Evolutionary conservation across 2,113 vertebrate species (phyloP).

Genomic region (Lampris megalopsis): DNA sequence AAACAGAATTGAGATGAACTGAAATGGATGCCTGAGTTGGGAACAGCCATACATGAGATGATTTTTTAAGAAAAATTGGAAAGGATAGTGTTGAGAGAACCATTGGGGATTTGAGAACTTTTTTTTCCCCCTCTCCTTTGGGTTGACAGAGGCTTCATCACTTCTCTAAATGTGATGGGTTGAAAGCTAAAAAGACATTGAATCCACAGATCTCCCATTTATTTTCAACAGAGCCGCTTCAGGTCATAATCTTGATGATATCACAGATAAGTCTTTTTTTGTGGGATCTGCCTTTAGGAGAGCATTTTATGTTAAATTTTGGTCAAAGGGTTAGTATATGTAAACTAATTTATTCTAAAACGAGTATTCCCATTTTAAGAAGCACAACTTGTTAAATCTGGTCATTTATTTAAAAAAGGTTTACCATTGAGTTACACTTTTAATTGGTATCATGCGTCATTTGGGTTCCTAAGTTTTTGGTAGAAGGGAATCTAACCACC

Average conservation of each 20-base stretch:
- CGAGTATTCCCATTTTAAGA: not conserved
- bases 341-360: not conserved
- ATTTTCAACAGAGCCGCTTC: not conserved
- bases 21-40: not conserved
- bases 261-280: not conserved
- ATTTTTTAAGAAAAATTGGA: not conserved
- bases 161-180: not conserved
- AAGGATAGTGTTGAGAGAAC: not conserved
- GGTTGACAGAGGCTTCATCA: slow-evolving; percentile 8
- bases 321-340: not conserved
- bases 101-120: not conserved
- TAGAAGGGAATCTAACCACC: too few species aligned
- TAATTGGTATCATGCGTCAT: too few species aligned
- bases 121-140: not conserved
- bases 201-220: not conserved
- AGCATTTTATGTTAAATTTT: not conserved
- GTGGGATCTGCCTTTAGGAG: slow-evolving; percentile 12
- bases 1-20: slow-evolving; percentile 5
- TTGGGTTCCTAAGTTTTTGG: too few species aligned
- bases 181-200: not conserved
- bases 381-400: not conserved
- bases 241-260: not conserved
- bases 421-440: too few species aligned
- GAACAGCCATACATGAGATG: too few species aligned
- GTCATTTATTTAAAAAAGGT: not conserved